Evolutionary conservation across 2,113 vertebrate genomes (phyloP).

Genomic region (Heterochromis multidens): DNA sequence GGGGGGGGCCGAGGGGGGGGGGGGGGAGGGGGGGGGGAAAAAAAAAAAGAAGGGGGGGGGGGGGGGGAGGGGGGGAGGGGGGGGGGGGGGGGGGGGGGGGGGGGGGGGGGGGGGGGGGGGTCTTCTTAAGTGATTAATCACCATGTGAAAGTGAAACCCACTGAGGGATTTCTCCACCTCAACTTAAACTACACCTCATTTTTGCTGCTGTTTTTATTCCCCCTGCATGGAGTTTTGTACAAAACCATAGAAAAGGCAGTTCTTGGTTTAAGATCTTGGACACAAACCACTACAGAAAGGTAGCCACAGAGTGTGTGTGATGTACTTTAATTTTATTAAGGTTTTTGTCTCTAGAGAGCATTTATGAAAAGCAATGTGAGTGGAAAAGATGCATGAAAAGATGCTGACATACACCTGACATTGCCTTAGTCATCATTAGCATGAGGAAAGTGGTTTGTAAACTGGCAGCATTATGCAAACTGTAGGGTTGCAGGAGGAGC

Average conservation of each 20-base stretch:
- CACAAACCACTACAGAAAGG: background rate
- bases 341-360: background rate
- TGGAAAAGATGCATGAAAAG: too few relatives aligned
- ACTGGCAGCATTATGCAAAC: slow-evolving; percentile 46
- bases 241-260: background rate
- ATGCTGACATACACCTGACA: background rate
- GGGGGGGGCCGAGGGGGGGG: background rate
- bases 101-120: slow-evolving; percentile 21
- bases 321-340: background rate
- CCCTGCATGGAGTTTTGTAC: background rate
- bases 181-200: background rate
- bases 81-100: background rate
- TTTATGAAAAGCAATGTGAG: background rate
- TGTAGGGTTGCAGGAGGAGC: slow-evolving; percentile 37
- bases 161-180: slow-evolving; percentile 55
- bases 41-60: background rate
- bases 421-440: background rate
- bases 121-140: slow-evolving; percentile 79
- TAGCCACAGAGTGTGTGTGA: too few relatives aligned
- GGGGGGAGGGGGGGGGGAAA: background rate
- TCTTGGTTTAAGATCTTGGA: background rate
- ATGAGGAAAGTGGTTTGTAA: background rate
- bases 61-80: background rate
- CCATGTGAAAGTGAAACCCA: slow-evolving; percentile 73
- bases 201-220: background rate